Base-by-base conservation (phyloP, 2,113 vertebrate genomes). In the Eulemur rufifrons region DNA sequence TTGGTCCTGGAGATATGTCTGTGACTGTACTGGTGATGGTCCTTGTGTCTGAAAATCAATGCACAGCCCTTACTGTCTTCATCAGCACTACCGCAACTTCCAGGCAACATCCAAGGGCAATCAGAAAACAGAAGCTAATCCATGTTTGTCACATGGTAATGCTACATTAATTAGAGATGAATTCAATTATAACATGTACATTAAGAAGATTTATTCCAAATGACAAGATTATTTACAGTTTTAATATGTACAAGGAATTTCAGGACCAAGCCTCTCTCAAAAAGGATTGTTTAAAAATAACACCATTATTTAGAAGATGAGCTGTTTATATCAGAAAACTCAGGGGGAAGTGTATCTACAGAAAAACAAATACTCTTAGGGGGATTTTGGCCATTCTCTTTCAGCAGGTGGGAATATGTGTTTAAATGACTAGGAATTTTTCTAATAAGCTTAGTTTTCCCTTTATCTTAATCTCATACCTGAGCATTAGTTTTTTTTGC, bases 21-120 rank as follows among this genome's bases (percentile, higher is more conserved):
- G 97, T 96, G 96, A 97, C 98, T 90, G 54, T 21, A 18, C 90
- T 0, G 94, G 94, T 97, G 95, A 97, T 73, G 69, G 98, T 98
- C 93, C 86, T 93, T 0, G 97, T 97, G 90, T 97, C 99, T 99
- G 95, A 89, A 98, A 97, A 98, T 98, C 97, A 98, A 99, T 96
- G 93, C 95, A 98, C 66, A 98, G 95, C 97, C 82, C 95, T 96
- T 97, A 84, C 0, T 50, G 94, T 95, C 32, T 84, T 85, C 34
- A 37, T 85, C 86, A 82, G 61, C 61, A 23, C 66, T 45, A 63
- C 0, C 96, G 81, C 80, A 97, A 64, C 95, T 54, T 37, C 87
- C 32, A 93, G 95, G 78, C 34, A 13, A 91, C 23, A 56, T 52
- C 84, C 95, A 98, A 98, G 97, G 97, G 85, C 97, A 98, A 78